Base-by-base conservation (phyloP, 53 echinoderm and acorn worm species). In the Temnopleurus reevesii region DNA sequence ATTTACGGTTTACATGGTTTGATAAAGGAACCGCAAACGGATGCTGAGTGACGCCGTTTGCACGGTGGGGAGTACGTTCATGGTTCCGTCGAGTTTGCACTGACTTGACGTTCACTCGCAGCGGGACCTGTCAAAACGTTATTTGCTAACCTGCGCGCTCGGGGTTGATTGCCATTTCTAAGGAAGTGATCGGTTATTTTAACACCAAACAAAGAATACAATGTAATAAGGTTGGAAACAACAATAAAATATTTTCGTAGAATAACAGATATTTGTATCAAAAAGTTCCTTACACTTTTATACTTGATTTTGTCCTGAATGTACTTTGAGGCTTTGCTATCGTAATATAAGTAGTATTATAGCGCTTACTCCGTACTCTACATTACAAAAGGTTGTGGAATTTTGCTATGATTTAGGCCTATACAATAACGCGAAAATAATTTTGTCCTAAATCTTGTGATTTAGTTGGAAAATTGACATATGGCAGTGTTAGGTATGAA, bases 11-110 rank as follows among this genome's bases (percentile, higher is more conserved):
- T 17, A 17, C 8, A 53, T n/a, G n/a, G n/a, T n/a, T n/a, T n/a
- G 27, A 27, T 4, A 59, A 46, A 79, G 2, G 80, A 46, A 28
- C 80, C 47, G 80, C 47, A 53, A 51, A 15, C 29, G 31, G 83
- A 55, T 56, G 55, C 2, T 8, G 55, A 21, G 57, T 83, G 83
- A 83, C 83, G 83, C 83, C 83, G 83, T 55, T 53, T 55, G 5
- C 83, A 21, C 83, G 27, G 53, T 56, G 31, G 54, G 83, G 83
- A 18, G 34, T 35, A 34, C 83, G 36, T 53, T 80, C 80, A 80
- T 80, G 27, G 53, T 80, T 80, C 80, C 80, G 47, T 80, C 53
- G 47, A 80, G 13, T 53, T 47, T 53, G 29, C 53, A 80, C 5
- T 80, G 80, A 41, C 53, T 80, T 53, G 71, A 71, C 71, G 43